These are phyloP conservation scores for Pygocentrus nattereri DNA, from an alignment of 2,797 vertebrate genomes.

Conservation along the genomic window DNA sequence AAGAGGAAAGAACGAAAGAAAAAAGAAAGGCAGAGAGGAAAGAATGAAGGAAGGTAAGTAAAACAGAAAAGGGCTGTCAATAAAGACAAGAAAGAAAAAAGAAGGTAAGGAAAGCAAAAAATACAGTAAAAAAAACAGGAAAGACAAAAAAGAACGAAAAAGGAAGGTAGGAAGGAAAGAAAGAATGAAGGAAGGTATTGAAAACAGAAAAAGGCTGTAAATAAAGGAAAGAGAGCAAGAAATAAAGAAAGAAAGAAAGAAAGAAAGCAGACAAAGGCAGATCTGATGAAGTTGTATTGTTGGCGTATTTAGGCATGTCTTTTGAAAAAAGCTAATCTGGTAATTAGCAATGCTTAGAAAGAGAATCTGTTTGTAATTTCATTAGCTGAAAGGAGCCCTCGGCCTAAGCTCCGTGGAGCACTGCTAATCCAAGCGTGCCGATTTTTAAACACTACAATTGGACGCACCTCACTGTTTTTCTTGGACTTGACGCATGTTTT, in stretches of 20 bases:
- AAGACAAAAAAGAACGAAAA: slow-evolving; percentile 55
- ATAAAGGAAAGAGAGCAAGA: slow-evolving; percentile 58
- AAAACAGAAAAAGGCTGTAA: slow-evolving; percentile 31
- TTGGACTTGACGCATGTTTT: slow-evolving; percentile 93
- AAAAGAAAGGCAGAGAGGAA: slow-evolving; percentile 59
- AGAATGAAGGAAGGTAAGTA: too few species aligned
- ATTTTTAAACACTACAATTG: slow-evolving; percentile 70
- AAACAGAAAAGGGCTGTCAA: slow-evolving; percentile 43
- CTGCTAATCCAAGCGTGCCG: slow-evolving; percentile 67
- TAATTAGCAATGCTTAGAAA: slow-evolving; percentile 70
- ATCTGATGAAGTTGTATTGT: slow-evolving; percentile 30
- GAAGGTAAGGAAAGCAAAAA: slow-evolving; percentile 60
- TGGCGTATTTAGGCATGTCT: slow-evolving; percentile 37
- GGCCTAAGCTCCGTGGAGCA: slow-evolving; percentile 60
- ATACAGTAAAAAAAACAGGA: neutral
- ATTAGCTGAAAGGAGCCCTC: slow-evolving; percentile 67
- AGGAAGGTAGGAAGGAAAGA: slow-evolving; percentile 26
- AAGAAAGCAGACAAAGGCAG: slow-evolving; percentile 30
- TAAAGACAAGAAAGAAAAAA: neutral
- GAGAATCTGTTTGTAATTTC: slow-evolving; percentile 69
- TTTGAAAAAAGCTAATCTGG: slow-evolving; percentile 64
- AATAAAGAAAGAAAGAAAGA: slow-evolving; percentile 62
- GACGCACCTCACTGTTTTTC: slow-evolving; percentile 93
- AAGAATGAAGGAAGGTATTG: neutral
- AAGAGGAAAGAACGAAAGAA: slow-evolving; percentile 57